Evolutionary conservation across 2,888 invertebrate species (phyloP), one percentile per base, ranked within the genome.

Genomic region (Drosophila tripunctata): DNA sequence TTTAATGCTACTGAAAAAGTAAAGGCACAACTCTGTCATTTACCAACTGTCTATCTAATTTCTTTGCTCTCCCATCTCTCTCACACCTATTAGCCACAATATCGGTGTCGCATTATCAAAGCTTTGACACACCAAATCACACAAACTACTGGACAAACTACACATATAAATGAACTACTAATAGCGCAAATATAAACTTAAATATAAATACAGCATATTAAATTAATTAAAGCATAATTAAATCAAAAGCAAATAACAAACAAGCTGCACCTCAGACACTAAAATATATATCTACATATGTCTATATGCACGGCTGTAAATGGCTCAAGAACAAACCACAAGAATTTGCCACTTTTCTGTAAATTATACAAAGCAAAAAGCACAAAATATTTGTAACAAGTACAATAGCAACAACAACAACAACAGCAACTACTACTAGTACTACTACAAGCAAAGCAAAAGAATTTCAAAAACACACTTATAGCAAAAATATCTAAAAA

Each of bases 51-150:
- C 74, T 78, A 58, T 78, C 78, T 79, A 72, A 78, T 80, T 60
- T 71, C 67, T 78, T 58, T 77, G 63, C 62, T 78, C 75, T 82
- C 62, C 73, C 69, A 58, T 80, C 78, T 83, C 67, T 76, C 68
- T 74, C 70, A 71, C 77, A 40, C 22, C 8, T 86, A 81, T 84
- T 88, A 91, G 91, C 90, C 78, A 89, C 90, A 87, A 90, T 91
- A 87, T 90, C 87, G 88, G 89, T 91, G 89, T 90, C 90, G 83
- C 91, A 91, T 87, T 90, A 90, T 79, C 91, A 91, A 90, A 91
- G 91, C 88, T 88, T 91, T 87, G 91, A 91, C 87, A 88, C 89
- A 73, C 87, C 89, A 66, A 82, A 27, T 27, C 10, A 90, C 90
- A 89, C 90, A 67, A 78, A 78, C 88, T 90, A 78, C 88, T 90